These are phyloP conservation scores for Corythaeola cristata DNA, from an alignment of 2,113 vertebrate species.

Conservation along the genomic window DNA sequence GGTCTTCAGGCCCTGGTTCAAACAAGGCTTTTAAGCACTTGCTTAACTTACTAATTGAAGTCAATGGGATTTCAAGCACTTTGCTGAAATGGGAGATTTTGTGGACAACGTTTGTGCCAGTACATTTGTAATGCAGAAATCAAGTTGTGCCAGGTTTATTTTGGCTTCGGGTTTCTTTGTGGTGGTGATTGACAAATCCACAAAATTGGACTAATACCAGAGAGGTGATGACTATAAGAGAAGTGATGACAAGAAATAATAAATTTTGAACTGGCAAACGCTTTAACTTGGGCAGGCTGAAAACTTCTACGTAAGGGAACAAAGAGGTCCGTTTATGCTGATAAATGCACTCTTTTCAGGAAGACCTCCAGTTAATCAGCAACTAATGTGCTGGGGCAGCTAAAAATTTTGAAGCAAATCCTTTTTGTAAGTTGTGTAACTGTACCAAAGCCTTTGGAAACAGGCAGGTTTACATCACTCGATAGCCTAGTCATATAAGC, in stretches of 20 bases:
- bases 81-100: slow-evolving; percentile 46
- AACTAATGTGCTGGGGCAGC: slow-evolving; percentile 47
- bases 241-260: slow-evolving; percentile 57
- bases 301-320: slow-evolving; percentile 31
- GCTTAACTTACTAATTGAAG: slow-evolving; percentile 57
- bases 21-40: slow-evolving; percentile 13
- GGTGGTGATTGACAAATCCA: slow-evolving; percentile 66
- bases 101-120: slow-evolving; percentile 25
- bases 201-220: slow-evolving; percentile 48
- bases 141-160: slow-evolving; percentile 47
- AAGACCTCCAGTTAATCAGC: slow-evolving; percentile 40
- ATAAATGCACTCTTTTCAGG: slow-evolving; percentile 57
- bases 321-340: slow-evolving; percentile 14
- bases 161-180: slow-evolving; percentile 53
- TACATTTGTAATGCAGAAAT: slow-evolving; percentile 54
- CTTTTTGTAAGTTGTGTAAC: neutral
- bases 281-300: neutral
- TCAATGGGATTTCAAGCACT: slow-evolving; percentile 52
- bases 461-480: neutral
- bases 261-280: slow-evolving; percentile 40
- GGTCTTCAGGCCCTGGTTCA: neutral
- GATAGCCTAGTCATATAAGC: slow-evolving; percentile 23
- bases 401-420: slow-evolving; percentile 31
- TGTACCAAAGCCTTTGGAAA: slow-evolving; percentile 19
- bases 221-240: slow-evolving; percentile 53